phyloP scores from a whole-genome alignment of 2,888 invertebrate species.

The Drosophila demipolita region DNA sequence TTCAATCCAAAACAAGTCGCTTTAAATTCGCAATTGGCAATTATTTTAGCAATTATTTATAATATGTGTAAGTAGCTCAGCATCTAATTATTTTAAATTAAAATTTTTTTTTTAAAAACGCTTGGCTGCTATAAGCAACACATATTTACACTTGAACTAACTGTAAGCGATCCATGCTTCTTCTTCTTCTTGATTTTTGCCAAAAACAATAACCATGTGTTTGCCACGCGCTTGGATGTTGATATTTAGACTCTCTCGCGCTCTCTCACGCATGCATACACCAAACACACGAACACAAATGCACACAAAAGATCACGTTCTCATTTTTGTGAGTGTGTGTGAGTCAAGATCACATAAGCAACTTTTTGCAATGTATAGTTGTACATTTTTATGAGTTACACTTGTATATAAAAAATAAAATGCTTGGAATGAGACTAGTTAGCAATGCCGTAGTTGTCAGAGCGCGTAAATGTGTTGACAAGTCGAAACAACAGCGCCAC shows the following conservation, averaged over 20 bases:
- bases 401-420: slow-evolving; percentile 36
- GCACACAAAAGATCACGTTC: slow-evolving; percentile 24
- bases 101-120: neutral
- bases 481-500: slow-evolving; percentile 53
- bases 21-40: neutral
- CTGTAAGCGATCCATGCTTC: slow-evolving; percentile 55
- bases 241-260: slow-evolving; percentile 23
- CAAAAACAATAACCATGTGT: slow-evolving; percentile 81
- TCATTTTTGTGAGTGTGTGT: slow-evolving; percentile 13
- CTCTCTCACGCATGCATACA: neutral
- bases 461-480: slow-evolving; percentile 49
- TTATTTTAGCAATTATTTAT: neutral
- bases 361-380: slow-evolving; percentile 38
- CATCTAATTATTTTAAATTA: neutral
- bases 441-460: slow-evolving; percentile 30
- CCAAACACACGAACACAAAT: neutral
- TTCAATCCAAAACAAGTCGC: neutral
- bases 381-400: slow-evolving; percentile 49
- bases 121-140: slow-evolving; percentile 25
- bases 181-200: slow-evolving; percentile 55
- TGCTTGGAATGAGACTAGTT: slow-evolving; percentile 33
- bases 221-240: slow-evolving; percentile 70
- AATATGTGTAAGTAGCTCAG: neutral
- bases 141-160: slow-evolving; percentile 36
- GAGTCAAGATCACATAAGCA: slow-evolving; percentile 47